Conservation (phyloP, 2,888 invertebrate species). For the Orthonychiurus folsomi region DNA sequence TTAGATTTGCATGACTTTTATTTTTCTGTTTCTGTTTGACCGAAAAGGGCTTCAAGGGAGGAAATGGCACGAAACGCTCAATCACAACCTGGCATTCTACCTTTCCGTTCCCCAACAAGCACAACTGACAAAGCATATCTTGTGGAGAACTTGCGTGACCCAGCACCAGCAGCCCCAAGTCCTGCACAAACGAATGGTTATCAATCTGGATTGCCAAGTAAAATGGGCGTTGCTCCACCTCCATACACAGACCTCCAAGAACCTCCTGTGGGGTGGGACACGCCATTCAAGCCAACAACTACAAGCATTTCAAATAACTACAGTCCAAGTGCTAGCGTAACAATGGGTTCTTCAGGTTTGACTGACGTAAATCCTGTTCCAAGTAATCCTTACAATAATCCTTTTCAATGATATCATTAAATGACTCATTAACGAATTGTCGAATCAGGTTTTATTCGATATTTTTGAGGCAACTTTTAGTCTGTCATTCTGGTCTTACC, state of each 20-base stretch:
- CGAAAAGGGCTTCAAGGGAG: conserved; percentile 37
- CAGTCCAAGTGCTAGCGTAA: conserved; percentile 8
- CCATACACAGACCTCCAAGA: conserved; percentile 22
- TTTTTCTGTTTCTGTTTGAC: conserved; percentile 18
- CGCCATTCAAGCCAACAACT: conserved; percentile 3
- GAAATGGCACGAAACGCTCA: conserved; percentile 40
- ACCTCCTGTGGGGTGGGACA: conserved; percentile 12
- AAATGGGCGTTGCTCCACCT: conserved; percentile 31
- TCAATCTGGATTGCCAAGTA: conserved; percentile 1
- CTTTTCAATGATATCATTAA: conserved; percentile 20
- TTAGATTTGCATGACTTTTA: conserved; percentile 15
- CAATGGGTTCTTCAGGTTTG: conserved; percentile 8
- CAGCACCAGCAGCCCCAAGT: conserved; percentile 10
- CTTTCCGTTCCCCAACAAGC: neutral
- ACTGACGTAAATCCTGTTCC: conserved; percentile 21
- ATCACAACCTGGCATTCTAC: conserved; percentile 7
- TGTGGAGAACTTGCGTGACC: conserved; percentile 13
- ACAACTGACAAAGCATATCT: conserved; percentile 16
- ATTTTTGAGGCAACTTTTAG: neutral
- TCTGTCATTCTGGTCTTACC: neutral
- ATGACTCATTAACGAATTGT: neutral
- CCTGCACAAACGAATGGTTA: conserved; percentile 7
- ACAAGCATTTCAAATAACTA: neutral
- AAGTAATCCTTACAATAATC: conserved; percentile 24
- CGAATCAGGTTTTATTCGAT: neutral